Percentiles rank a stretch among this genome's conserved stretches.
phyloP scores from a whole-genome alignment of 2,797 vertebrate species.

The Ibycter americanus region DNA sequence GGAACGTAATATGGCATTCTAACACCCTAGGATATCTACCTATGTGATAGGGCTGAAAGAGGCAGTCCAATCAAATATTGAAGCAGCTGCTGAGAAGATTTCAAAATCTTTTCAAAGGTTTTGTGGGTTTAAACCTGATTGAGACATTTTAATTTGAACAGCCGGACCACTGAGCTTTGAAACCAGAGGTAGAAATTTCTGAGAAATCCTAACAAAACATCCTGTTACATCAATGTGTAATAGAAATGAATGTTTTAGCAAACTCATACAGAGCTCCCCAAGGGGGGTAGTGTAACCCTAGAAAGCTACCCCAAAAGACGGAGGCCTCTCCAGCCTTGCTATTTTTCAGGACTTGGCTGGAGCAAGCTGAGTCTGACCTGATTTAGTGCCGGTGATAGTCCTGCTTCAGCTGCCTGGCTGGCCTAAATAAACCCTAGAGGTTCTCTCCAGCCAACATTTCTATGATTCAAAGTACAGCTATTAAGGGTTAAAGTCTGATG shows the following conservation, averaged over 20 bases:
- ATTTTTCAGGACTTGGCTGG: background rate
- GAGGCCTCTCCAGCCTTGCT: background rate
- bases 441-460: background rate
- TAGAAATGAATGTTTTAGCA: background rate
- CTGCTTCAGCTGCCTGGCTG: background rate
- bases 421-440: background rate
- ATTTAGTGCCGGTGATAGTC: background rate
- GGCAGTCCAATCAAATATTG: background rate
- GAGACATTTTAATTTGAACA: background rate
- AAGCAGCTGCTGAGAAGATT: background rate
- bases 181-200: background rate
- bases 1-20: background rate
- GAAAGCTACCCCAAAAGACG: background rate
- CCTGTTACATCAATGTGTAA: background rate
- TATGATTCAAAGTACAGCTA: background rate
- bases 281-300: background rate
- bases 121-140: background rate
- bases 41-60: background rate
- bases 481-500: background rate
- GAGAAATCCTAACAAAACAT: background rate
- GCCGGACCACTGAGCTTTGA: background rate
- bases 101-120: background rate
- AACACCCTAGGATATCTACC: background rate
- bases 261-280: background rate
- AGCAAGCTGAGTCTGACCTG: accelerated